Percentiles rank a stretch among this genome's conserved stretches.
phyloP scores from a whole-genome alignment of 2,888 invertebrate species.

The Sminthurinus aureus region DNA sequence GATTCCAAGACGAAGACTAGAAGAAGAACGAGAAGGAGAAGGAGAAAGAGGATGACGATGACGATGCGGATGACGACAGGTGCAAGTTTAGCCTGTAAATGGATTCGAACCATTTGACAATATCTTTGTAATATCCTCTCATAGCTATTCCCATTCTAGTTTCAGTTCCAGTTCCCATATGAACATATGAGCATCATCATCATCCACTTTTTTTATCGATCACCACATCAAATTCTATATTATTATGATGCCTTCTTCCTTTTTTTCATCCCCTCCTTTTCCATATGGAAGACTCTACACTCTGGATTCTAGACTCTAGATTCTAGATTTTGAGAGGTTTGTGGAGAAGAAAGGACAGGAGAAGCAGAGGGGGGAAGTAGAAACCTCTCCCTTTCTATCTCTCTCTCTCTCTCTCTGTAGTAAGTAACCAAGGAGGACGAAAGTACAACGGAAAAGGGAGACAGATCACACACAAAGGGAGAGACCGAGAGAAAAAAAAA shows the following conservation, averaged over 20 bases:
- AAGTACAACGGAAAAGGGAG: no score
- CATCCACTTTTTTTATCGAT: constrained; percentile 35
- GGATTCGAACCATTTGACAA: constrained; percentile 45
- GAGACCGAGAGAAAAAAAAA: no score
- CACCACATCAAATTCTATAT: constrained; percentile 29
- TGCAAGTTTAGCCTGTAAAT: constrained; percentile 43
- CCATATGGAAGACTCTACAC: neutral
- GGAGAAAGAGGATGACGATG: neutral
- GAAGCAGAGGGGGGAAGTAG: neutral
- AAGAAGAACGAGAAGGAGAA: neutral
- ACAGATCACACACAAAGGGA: no score
- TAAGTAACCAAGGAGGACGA: neutral
- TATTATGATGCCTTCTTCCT: constrained; percentile 16
- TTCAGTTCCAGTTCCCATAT: neutral
- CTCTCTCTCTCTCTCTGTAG: no score
- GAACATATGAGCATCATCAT: constrained; percentile 28
- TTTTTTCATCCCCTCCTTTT: constrained; percentile 5
- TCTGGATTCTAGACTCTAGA: neutral
- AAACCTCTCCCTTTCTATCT: neutral
- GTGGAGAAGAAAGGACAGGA: neutral
- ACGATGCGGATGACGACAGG: constrained; percentile 39
- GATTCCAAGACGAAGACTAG: no score
- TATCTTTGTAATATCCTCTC: constrained; percentile 37
- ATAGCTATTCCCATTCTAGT: neutral
- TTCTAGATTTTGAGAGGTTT: no score